Percentiles rank a stretch among this genome's conserved stretches.
Conservation (phyloP, 2,797 vertebrate genomes). For the Hydrolagus colliei region DNA sequence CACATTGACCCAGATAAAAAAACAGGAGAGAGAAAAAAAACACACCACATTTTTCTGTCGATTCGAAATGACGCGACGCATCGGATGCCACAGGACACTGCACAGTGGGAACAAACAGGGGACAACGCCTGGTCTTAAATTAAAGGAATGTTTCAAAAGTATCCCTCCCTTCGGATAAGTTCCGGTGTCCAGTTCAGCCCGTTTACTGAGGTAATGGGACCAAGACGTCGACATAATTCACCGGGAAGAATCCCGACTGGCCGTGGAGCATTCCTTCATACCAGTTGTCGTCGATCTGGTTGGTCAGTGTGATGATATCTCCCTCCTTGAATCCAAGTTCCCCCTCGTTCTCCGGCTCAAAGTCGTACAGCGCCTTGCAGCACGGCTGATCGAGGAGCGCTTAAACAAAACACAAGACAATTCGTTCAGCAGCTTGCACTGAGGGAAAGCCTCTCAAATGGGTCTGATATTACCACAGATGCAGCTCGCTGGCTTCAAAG, state of each 20-base stretch:
- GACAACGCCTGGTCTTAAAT: constrained; percentile 31
- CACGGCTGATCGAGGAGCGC: constrained; percentile 80
- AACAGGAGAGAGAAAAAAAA: not conserved
- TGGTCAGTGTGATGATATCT: constrained; percentile 92
- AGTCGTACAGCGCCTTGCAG: constrained; percentile 93
- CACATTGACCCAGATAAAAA: constrained; percentile 4
- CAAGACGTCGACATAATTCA: constrained; percentile 93
- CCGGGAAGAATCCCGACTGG: constrained; percentile 93
- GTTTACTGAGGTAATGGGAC: constrained; percentile 84
- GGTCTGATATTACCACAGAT: no score
- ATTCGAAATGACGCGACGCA: constrained; percentile 24
- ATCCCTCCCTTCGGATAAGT: not conserved
- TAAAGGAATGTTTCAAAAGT: constrained; percentile 27
- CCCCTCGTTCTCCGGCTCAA: constrained; percentile 91
- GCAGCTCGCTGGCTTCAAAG: no score
- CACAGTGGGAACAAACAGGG: constrained; percentile 27
- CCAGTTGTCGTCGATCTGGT: constrained; percentile 99
- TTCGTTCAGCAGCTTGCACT: not conserved
- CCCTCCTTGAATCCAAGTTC: constrained; percentile 94
- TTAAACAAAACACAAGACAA: constrained; percentile 31
- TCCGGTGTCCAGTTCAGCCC: not conserved
- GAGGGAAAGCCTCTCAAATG: no score
- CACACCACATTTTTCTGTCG: not conserved
- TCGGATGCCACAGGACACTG: constrained; percentile 25
- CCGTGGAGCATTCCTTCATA: constrained; percentile 90